Base-by-base conservation (phyloP, 2,888 invertebrate species). In the Drosophila histrio region DNA sequence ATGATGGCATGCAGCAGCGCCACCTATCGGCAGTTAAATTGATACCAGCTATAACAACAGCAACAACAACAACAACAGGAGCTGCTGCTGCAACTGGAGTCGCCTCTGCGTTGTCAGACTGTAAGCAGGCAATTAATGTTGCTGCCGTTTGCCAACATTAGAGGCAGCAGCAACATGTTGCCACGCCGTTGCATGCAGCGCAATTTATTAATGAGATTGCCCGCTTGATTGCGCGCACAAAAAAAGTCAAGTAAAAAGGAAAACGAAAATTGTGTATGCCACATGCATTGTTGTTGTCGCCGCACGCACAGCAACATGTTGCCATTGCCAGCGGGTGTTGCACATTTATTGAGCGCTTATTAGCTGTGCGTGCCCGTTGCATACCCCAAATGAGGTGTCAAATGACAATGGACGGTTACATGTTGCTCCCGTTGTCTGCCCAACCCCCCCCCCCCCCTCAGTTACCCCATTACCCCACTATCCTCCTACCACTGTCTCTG, bases 121-220 rank as follows among this genome's bases (percentile, higher is more conserved):
- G 78, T 82, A 85, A 86, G 84, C 81, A 83, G 86, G 76, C 84
- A 84, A 84, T 84, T 84, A 85, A 83, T 83, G 85, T 79, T 83
- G 78, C 77, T 76, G 79, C 79, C 54, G 66, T 66, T 69, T 58
- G 47, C 61, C 57, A 58, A 32, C 61, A 43, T 54, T 56, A 44
- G 54, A 62, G 24, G 63, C 69, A 50, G 58, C 78, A 60, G 66
- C 70, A 77, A 74, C 73, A 74, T 83, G 80, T 80, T 85, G 74
- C 68, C 59, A 36, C 26, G 38, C 32, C 62, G 73, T 86, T 79
- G 88, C 90, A 90, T 89, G 89, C 87, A 77, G 90, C 60, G 90
- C 90, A 89, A 89, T 90, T 90, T 90, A 90, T 90, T 90, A 90
- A 90, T 90, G 90, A 90, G 90, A 89, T 90, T 90, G 89, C 87